Evolutionary conservation across 2,797 vertebrate species (phyloP).

Genomic region (Rhinophrynus dorsalis): DNA sequence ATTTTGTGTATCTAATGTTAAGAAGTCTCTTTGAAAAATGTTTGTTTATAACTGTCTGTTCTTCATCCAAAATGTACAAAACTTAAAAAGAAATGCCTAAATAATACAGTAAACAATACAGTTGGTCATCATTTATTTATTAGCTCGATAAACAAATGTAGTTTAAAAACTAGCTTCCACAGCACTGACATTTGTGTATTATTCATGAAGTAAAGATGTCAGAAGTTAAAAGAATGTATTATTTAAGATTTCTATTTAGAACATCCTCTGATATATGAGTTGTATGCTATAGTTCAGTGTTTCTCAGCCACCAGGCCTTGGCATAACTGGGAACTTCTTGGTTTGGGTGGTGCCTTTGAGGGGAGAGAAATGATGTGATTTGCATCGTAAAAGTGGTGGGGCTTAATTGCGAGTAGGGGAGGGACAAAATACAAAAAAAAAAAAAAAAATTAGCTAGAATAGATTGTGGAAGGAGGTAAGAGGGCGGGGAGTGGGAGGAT

Average conservation of each 20-base stretch:
- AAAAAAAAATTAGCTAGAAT: too few relatives aligned
- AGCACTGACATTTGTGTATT: conserved; percentile 32
- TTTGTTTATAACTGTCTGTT: background rate
- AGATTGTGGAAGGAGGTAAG: too few relatives aligned
- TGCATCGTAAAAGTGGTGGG: too few relatives aligned
- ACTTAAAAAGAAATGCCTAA: conserved; percentile 1
- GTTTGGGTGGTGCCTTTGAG: too few relatives aligned
- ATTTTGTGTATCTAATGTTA: too few relatives aligned
- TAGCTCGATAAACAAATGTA: conserved; percentile 7
- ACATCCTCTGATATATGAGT: background rate
- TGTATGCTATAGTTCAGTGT: background rate
- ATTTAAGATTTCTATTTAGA: conserved; percentile 28
- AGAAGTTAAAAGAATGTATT: conserved; percentile 29
- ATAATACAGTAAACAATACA: conserved; percentile 4
- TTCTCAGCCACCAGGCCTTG: too few relatives aligned
- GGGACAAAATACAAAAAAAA: too few relatives aligned
- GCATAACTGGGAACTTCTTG: too few relatives aligned
- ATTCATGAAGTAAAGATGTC: conserved; percentile 38
- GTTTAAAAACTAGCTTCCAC: conserved; percentile 2
- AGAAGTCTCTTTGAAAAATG: background rate
- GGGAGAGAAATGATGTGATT: too few relatives aligned
- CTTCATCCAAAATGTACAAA: background rate
- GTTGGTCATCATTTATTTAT: conserved; percentile 27
- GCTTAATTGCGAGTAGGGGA: too few relatives aligned
- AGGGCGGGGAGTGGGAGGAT: too few relatives aligned